phyloP scores from a whole-genome alignment of 1,140 invertebrate genomes.

The Cotesia typhae region DNA sequence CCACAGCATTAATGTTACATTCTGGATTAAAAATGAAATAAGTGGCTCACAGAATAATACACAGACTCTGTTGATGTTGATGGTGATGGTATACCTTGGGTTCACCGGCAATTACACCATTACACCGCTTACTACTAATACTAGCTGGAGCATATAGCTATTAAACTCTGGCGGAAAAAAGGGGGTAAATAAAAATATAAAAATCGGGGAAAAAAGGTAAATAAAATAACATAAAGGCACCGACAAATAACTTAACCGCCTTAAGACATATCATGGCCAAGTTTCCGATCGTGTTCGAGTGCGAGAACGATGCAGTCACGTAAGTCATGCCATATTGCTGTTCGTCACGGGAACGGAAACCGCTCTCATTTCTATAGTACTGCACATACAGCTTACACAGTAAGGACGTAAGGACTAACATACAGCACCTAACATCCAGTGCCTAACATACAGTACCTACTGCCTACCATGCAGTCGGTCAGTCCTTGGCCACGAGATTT shows the following conservation, averaged over 20 bases:
- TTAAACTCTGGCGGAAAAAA: background rate
- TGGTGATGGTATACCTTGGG: no score
- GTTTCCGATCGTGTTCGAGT: constrained; percentile 32
- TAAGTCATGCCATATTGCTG: constrained; percentile 31
- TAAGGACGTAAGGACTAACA: no score
- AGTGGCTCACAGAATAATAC: no score
- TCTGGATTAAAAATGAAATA: no score
- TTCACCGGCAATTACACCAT: no score
- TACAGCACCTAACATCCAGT: no score
- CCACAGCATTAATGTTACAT: no score
- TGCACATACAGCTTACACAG: no score
- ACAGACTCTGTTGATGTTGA: no score
- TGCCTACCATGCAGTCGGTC: background rate
- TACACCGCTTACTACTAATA: no score
- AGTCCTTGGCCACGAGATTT: constrained; percentile 37
- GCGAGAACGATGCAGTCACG: constrained; percentile 35
- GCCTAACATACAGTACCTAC: no score
- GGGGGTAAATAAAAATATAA: constrained; percentile 23
- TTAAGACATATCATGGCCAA: constrained; percentile 30
- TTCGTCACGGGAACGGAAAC: constrained; percentile 39
- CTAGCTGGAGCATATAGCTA: no score
- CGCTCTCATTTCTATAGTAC: constrained; percentile 26
- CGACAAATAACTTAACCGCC: constrained; percentile 38
- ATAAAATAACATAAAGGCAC: constrained; percentile 31
- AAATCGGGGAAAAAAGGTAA: constrained; percentile 2